A percentile compares a stretch with the other conserved stretches of the same genome.
phyloP scores from a whole-genome alignment of 2,797 vertebrate species.

The Rhyacichthys aspro region DNA sequence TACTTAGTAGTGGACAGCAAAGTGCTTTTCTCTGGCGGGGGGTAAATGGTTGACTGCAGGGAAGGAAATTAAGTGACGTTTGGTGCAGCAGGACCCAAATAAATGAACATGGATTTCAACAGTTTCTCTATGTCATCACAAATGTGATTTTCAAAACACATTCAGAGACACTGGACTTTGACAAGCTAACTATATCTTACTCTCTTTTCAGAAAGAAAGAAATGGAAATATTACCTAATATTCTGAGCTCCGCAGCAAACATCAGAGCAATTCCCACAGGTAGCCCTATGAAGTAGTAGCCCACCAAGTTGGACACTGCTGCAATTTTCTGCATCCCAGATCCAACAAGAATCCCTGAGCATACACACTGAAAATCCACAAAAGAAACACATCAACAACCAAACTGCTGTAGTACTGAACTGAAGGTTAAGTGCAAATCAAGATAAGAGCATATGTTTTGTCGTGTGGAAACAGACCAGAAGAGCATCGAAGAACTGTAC shows the following conservation, averaged over 20 bases:
- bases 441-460: conserved; percentile 1
- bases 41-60: conserved; percentile 34
- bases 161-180: background rate
- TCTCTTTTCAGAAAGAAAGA: background rate
- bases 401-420: conserved; percentile 4
- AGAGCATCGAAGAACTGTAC: conserved; percentile 85
- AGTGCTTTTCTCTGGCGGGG: conserved; percentile 19
- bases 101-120: conserved; percentile 28
- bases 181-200: background rate
- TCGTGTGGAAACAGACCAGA: conserved; percentile 74
- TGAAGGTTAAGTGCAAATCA: conserved; percentile 4
- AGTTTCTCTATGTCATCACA: background rate
- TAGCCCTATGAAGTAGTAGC: conserved; percentile 86
- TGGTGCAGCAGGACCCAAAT: conserved; percentile 9
- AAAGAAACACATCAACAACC: background rate
- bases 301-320: conserved; percentile 85
- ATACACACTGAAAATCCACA: conserved; percentile 80
- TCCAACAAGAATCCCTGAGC: conserved; percentile 87
- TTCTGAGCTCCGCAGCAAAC: conserved; percentile 82
- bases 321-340: conserved; percentile 91
- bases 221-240: conserved; percentile 81
- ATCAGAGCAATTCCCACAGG: conserved; percentile 87
- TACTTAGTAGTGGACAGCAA: conserved; percentile 27
- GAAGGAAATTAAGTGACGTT: conserved; percentile 22
- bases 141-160: background rate